These are phyloP conservation scores for Epizoanthus fatuus DNA, from an alignment of 92 coral and sea anemone species.

Conservation along the genomic window DNA sequence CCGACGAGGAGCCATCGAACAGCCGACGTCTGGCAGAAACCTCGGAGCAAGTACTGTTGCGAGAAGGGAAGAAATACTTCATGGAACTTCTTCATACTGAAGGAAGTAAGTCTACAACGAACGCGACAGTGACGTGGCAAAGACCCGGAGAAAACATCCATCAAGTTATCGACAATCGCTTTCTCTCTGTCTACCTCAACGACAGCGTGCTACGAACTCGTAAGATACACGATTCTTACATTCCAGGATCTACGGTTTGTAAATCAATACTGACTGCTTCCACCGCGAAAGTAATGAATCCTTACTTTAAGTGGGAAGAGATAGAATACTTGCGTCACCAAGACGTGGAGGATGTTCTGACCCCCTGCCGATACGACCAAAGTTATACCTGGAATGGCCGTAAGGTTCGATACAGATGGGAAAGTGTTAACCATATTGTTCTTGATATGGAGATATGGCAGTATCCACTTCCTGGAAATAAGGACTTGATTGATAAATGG, in stretches of 20 bases:
- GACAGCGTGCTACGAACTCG: constrained; percentile 7
- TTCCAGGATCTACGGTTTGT: constrained; percentile 7
- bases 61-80: constrained; percentile 24
- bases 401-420: constrained; percentile 23
- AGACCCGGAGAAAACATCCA: constrained; percentile 35
- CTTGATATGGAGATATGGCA: constrained; percentile 32
- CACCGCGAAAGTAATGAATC: background rate
- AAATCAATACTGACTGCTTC: no score
- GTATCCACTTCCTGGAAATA: constrained; percentile 17
- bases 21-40: constrained; percentile 17
- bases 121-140: constrained; percentile 35
- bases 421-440: background rate
- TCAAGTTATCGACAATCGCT: constrained; percentile 8
- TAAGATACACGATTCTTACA: background rate
- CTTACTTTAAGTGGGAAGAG: constrained; percentile 4
- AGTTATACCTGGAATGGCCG: constrained; percentile 19
- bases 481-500: constrained; percentile 26
- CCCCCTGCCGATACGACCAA: constrained; percentile 45
- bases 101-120: background rate
- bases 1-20: constrained; percentile 25
- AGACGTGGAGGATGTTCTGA: constrained; percentile 22
- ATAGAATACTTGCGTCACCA: constrained; percentile 10
- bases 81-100: constrained; percentile 40
- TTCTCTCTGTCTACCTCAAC: constrained; percentile 16
- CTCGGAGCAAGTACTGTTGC: constrained; percentile 14